phyloP scores from a whole-genome alignment of 2,797 vertebrate species.

The Sebastes jordani region DNA sequence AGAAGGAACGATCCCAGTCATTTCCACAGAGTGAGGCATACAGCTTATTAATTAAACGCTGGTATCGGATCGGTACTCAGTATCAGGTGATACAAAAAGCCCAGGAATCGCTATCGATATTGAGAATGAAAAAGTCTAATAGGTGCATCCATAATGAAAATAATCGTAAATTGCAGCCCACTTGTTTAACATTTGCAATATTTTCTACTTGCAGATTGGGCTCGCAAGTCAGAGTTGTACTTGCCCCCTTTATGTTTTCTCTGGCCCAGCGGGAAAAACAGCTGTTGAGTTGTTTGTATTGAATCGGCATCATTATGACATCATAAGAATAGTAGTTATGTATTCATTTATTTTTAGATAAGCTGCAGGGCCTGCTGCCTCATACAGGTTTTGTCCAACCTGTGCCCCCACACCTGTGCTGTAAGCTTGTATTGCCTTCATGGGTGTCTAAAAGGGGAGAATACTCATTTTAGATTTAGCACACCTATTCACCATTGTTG shows the following conservation, averaged over 20 bases:
- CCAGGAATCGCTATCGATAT: too few relatives aligned
- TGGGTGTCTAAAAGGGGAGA: background rate
- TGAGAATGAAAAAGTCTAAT: too few relatives aligned
- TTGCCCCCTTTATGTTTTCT: too few relatives aligned
- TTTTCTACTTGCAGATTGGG: too few relatives aligned
- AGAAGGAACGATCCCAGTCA: too few relatives aligned
- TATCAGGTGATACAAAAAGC: too few relatives aligned
- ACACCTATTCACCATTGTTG: background rate
- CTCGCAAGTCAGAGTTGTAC: too few relatives aligned
- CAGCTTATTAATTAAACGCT: too few relatives aligned
- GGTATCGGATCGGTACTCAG: too few relatives aligned
- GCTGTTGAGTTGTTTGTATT: background rate
- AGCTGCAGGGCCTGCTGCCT: background rate
- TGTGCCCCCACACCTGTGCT: background rate
- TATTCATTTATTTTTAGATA: background rate
- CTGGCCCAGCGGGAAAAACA: background rate
- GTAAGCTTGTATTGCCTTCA: background rate
- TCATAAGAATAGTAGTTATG: background rate
- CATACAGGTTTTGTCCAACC: background rate
- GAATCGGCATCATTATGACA: background rate
- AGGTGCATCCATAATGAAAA: background rate
- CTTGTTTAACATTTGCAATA: background rate
- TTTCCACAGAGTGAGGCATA: too few relatives aligned
- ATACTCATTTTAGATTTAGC: background rate
- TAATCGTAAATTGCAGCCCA: background rate